Evolutionary conservation across 1,140 invertebrate species (phyloP), one percentile per base, ranked within the genome.

Genomic region (Zaprionus lachaisei): DNA sequence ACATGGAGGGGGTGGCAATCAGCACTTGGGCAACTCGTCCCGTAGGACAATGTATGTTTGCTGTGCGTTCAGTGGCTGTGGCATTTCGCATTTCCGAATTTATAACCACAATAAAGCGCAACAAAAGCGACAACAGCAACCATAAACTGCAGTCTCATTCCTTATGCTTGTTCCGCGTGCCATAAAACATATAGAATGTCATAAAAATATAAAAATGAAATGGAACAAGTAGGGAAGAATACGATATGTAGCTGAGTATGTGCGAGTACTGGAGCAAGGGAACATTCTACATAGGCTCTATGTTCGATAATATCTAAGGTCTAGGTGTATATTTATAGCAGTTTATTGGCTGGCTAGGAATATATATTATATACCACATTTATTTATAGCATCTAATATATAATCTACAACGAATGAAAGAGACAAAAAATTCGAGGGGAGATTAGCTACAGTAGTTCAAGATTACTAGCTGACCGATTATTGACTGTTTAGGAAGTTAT

Each of bases 111-210:
- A 75, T 75, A 75, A 75, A 70, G 58, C 72, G 72, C 57, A 70
- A 75, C 58, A 70, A 62, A 69, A 49, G 66, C 72, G 66, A 75
- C 72, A 70, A 75, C 58, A 67, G 44, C 51, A 57, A 56, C 72
- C 66, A 75, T 75, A 75, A 74, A 75, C 58, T 63, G 72, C 70
- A 73, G 70, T 47, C 37, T n/a, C 12, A 26, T 31, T 2, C 49
- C 54, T 37, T 57, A 56, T 60, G 58, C 54, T 67, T 72, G 41
- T 38, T 41, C 15, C 24, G 12, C 47, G 34, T 28, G 24, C 38
- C 54, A 14, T 49, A 47, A 28, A 79, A 79, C 67, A 87, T 83
- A 83, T 77, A 75, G 80, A 86, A 80, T 71, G 70, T 62, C 83
- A 80, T 83, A 80, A 83, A 86, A 75, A 83, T 77, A 72, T 80